These are phyloP conservation scores for Zaprionus davidi DNA, from an alignment of 1,140 invertebrate genomes.

Conservation along the genomic window DNA sequence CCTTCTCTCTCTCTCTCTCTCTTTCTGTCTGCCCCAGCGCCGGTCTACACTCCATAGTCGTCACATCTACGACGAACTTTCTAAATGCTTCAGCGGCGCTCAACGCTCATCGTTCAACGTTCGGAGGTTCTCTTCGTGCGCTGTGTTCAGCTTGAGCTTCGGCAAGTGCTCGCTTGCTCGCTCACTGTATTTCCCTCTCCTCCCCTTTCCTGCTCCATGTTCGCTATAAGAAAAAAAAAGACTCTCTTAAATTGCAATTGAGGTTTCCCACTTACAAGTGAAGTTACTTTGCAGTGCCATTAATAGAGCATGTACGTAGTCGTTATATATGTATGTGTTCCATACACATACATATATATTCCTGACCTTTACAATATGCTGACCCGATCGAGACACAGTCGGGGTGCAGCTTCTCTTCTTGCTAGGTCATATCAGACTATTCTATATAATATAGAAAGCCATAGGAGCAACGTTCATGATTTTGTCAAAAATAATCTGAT, in stretches of 20 bases:
- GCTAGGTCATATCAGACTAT: neutral
- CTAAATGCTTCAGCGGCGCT: conserved; percentile 54
- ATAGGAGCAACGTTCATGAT: neutral
- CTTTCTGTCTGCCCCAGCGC: neutral
- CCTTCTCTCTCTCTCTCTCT: conserved; percentile 3
- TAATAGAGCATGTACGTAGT: neutral
- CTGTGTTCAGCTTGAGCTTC: conserved; percentile 25
- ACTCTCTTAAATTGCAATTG: conserved; percentile 2
- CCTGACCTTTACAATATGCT: neutral
- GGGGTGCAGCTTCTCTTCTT: neutral
- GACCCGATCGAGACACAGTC: neutral
- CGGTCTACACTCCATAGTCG: conserved; percentile 1
- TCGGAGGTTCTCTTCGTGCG: conserved; percentile 5
- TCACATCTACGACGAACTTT: conserved; percentile 51
- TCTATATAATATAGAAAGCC: neutral
- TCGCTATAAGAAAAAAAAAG: neutral
- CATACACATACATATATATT: conserved; percentile 5
- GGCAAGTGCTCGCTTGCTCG: conserved; percentile 19
- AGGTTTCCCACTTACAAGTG: neutral
- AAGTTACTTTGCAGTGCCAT: neutral
- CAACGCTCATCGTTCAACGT: conserved; percentile 5
- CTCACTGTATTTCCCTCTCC: neutral
- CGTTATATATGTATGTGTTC: no score
- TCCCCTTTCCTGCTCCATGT: neutral
- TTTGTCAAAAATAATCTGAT: neutral